Evolutionary conservation across 2,888 invertebrate genomes (phyloP).

Genomic region (Agrochola lota): DNA sequence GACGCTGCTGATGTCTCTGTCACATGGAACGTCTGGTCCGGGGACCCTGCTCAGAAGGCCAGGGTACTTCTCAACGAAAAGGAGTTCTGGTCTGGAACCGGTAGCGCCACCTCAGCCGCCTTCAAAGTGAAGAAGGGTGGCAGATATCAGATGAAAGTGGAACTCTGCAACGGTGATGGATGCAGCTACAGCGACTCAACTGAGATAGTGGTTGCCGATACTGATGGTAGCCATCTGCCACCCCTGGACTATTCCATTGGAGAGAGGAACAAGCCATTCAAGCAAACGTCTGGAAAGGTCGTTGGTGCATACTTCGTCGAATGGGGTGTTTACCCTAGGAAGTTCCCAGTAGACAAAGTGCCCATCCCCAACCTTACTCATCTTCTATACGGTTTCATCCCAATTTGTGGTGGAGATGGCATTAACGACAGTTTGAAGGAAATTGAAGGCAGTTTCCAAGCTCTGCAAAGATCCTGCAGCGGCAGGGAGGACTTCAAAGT

Average conservation of each 20-base stretch:
- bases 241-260: conserved; percentile 83
- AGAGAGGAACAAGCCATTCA: conserved; percentile 87
- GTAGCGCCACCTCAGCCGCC: conserved; percentile 81
- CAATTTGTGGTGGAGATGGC: conserved; percentile 88
- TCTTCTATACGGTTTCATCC: conserved; percentile 87
- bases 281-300: conserved; percentile 88
- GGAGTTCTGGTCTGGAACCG: conserved; percentile 83
- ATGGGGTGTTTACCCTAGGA: conserved; percentile 88
- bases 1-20: conserved; percentile 87
- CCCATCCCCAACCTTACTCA: conserved; percentile 87
- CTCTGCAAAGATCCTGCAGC: conserved; percentile 86
- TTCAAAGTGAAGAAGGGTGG: conserved; percentile 88
- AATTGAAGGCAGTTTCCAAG: conserved; percentile 88
- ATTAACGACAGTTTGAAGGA: conserved; percentile 89
- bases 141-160: conserved; percentile 84
- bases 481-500: conserved; percentile 88
- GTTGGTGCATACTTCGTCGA: conserved; percentile 88
- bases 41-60: conserved; percentile 83
- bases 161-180: conserved; percentile 86
- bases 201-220: conserved; percentile 87
- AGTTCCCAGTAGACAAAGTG: conserved; percentile 85
- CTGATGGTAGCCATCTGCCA: conserved; percentile 88
- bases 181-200: conserved; percentile 84
- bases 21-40: conserved; percentile 89
- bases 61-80: conserved; percentile 82